Evolutionary conservation across 2,888 invertebrate species (phyloP).

Genomic region (Serrognathus titanus): DNA sequence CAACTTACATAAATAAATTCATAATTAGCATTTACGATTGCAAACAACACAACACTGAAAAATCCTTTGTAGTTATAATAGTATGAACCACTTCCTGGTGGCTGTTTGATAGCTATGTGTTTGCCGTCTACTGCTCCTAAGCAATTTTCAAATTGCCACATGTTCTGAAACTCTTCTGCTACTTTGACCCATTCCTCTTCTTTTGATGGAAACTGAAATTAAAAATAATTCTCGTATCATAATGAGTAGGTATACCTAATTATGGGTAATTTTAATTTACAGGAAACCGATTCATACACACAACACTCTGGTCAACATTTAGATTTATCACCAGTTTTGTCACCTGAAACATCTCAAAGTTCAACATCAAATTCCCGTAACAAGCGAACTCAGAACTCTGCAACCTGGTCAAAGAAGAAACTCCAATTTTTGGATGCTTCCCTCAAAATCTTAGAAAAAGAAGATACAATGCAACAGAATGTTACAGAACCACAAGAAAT

Average conservation of each 20-base stretch:
- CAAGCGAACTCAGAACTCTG: not conserved
- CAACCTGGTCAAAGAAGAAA: not conserved
- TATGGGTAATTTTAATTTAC: not conserved
- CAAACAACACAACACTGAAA: slow-evolving; percentile 24
- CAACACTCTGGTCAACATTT: not conserved
- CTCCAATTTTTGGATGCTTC: not conserved
- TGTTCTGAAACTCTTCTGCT: slow-evolving; percentile 18
- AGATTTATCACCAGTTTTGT: not conserved
- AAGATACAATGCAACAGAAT: not conserved
- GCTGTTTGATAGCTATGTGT: slow-evolving; percentile 23
- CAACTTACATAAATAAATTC: slow-evolving; percentile 28
- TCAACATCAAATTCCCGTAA: not conserved
- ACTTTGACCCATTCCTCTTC: slow-evolving; percentile 17
- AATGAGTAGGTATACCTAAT: not conserved
- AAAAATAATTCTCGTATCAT: slow-evolving; percentile 1
- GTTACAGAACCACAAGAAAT: not conserved
- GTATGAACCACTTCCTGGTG: slow-evolving; percentile 20
- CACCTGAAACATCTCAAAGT: not conserved
- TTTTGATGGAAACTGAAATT: slow-evolving; percentile 8
- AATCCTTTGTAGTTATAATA: slow-evolving; percentile 25
- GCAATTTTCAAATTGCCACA: slow-evolving; percentile 26
- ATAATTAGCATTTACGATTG: slow-evolving; percentile 23
- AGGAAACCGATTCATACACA: not conserved
- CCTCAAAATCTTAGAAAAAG: slow-evolving; percentile 3
- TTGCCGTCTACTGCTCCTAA: slow-evolving; percentile 26